Conservation (phyloP, 2,113 vertebrate species). For the Anolis carolinensis region DNA sequence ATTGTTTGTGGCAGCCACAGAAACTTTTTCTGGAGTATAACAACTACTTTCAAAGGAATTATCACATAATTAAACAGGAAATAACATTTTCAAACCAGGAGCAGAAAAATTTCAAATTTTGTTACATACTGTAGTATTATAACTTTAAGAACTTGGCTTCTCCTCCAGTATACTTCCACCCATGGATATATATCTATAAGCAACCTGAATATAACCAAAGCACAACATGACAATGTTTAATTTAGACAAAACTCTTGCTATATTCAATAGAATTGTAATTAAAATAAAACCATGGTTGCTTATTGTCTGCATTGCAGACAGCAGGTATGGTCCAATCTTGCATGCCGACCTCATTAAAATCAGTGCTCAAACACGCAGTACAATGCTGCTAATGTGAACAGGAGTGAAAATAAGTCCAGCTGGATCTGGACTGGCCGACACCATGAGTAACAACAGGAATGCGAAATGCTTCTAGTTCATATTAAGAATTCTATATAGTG, state of each 20-base stretch:
- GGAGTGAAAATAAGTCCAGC: not conserved
- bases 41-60: too few relatives aligned
- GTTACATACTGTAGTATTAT: not conserved
- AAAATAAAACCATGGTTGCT: conserved; percentile 44
- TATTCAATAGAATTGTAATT: conserved; percentile 32
- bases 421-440: not conserved
- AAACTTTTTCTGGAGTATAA: too few relatives aligned
- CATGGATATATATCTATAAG: not conserved
- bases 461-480: not conserved
- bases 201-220: conserved; percentile 47
- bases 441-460: not conserved
- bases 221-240: conserved; percentile 4
- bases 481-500: not conserved
- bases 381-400: not conserved
- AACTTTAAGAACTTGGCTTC: not conserved
- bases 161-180: not conserved
- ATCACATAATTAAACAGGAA: too few relatives aligned
- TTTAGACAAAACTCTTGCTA: conserved; percentile 31
- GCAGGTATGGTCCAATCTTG: not conserved
- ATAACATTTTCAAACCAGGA: too few relatives aligned
- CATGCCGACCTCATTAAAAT: not conserved
- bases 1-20: too few relatives aligned
- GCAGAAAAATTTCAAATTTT: too few relatives aligned
- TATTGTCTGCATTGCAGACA: conserved; percentile 47
- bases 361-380: not conserved